phyloP scores from a whole-genome alignment of 2,113 vertebrate genomes.

The Camelus bactrianus region DNA sequence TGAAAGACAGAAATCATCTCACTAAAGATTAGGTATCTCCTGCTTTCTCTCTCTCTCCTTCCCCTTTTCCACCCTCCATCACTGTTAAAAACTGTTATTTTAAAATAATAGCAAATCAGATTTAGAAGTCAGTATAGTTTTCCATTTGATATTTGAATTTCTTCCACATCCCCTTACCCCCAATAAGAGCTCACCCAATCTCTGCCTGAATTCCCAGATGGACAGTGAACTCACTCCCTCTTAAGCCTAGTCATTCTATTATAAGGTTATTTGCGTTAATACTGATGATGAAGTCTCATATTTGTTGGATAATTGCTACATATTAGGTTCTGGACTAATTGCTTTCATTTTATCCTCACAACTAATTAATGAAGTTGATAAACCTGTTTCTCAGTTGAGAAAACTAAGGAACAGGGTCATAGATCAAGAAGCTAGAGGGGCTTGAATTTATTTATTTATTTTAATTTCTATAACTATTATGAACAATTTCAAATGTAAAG shows the following conservation, averaged over 20 bases:
- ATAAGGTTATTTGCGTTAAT: background rate
- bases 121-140: constrained; percentile 38
- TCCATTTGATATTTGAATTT: background rate
- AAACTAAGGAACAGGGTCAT: background rate
- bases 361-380: background rate
- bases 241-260: background rate
- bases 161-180: background rate
- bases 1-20: background rate
- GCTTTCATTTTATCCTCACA: background rate
- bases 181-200: background rate
- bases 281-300: background rate
- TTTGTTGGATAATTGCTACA: background rate
- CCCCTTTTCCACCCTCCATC: background rate
- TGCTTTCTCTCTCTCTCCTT: background rate
- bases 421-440: background rate
- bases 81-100: constrained; percentile 75
- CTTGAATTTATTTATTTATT: background rate
- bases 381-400: background rate
- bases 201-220: background rate
- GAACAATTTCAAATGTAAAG: too few relatives aligned
- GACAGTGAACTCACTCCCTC: background rate
- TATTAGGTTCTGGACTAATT: background rate
- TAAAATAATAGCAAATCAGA: constrained; percentile 71
- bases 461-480: too few relatives aligned
- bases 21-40: background rate